Evolutionary conservation across 2,113 vertebrate species (phyloP).

Genomic region (Silurus glanis): DNA sequence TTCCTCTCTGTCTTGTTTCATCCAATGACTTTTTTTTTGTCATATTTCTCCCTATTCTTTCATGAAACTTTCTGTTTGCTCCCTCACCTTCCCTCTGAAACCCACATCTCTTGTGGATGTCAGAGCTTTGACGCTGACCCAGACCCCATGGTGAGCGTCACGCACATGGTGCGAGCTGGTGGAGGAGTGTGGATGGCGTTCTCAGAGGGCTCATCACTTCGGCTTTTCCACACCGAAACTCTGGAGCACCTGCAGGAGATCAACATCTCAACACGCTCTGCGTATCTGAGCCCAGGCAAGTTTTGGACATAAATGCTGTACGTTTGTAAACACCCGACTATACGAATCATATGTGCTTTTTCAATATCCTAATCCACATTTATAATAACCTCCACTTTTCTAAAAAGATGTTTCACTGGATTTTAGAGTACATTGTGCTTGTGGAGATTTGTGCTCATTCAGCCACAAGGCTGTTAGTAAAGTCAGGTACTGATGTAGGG

Average conservation of each 20-base stretch:
- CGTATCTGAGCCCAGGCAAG: slow-evolving; percentile 79
- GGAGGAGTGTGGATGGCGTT: slow-evolving; percentile 88
- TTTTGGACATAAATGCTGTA: slow-evolving; percentile 7
- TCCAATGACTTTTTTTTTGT: neutral
- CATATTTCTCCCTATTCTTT: neutral
- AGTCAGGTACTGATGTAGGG: no score
- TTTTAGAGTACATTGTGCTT: no score
- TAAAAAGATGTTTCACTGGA: no score
- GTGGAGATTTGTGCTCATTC: no score
- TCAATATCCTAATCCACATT: no score
- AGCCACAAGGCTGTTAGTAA: no score
- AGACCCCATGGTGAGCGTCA: slow-evolving; percentile 69
- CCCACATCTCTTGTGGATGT: neutral
- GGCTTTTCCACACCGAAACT: slow-evolving; percentile 86
- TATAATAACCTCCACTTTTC: no score
- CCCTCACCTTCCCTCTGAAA: slow-evolving; percentile 2
- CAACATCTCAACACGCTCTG: slow-evolving; percentile 81
- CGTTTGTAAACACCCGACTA: neutral
- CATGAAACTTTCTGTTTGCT: slow-evolving; percentile 17
- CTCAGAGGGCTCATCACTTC: slow-evolving; percentile 78
- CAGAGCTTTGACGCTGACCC: slow-evolving; percentile 82
- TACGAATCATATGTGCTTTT: neutral
- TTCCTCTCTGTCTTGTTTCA: neutral
- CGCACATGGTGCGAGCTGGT: slow-evolving; percentile 80
- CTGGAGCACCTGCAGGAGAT: slow-evolving; percentile 86